Base-by-base conservation (phyloP, 2,888 invertebrate genomes). In the Pristionchus arcanus region DNA sequence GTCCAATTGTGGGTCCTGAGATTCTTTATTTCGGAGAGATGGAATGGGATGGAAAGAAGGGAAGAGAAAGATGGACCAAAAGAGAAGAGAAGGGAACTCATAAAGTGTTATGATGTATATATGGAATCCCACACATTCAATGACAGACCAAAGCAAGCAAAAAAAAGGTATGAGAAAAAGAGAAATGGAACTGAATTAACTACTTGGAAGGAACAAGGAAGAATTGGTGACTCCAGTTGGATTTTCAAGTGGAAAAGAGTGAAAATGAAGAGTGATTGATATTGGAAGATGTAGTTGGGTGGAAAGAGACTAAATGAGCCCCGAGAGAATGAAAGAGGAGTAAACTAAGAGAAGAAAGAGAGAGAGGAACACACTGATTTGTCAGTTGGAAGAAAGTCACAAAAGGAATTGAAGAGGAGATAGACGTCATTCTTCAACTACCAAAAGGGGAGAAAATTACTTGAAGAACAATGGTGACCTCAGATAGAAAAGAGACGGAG, bases 71-170 rank as follows among this genome's bases (percentile, higher is more conserved):
- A 77, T 66, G 28, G 88, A 88, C 21, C n/a, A 71, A 88, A 25
- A 77, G 88, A 88, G 88, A 77, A 77, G 77, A 88, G 77, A 88
- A 34, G 34, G 49, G 85, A 85, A 85, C 85, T 85, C 85, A 85
- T 85, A 59, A 85, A 85, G 85, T 85, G 85, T 85, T 85, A 85
- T 85, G 85, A 85, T 85, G 85, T 74, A 74, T 74, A 74, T 74
- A 74, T 74, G 74, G 74, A 74, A 74, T 74, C 21, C 34, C 74
- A 74, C 37, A 16, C n/a, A 68, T 28, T 31, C 34, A 37, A 74
- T 74, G 85, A 59, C 34, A 42, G 25, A 25, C 25, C 59, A 55
- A 85, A 83, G 85, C 21, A 68, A 55, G 88, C 21, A 42, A 89
- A 66, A 83, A n/a, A 83, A 90, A 34, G 71, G 89, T 37, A 66